phyloP scores from a whole-genome alignment of 2,113 vertebrate genomes.

The Pterocles burchelli region DNA sequence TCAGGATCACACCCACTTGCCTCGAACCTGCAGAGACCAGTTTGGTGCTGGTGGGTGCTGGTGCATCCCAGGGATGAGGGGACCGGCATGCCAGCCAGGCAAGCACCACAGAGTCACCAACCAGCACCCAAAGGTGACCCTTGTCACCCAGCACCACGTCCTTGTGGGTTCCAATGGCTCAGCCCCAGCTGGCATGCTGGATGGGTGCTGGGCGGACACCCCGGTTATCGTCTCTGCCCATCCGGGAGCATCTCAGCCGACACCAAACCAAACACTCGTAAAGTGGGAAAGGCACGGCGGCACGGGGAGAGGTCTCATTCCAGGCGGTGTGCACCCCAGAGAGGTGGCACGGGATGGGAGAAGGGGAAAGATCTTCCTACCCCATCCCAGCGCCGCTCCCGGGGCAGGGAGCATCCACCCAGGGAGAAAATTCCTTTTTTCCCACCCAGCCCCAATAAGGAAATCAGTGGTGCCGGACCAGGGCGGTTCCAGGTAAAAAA shows the following conservation, averaged over 20 bases:
- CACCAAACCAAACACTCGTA: fast-evolving
- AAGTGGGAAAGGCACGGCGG: not conserved
- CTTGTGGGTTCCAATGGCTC: not conserved
- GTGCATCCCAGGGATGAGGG: not conserved
- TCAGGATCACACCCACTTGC: fast-evolving
- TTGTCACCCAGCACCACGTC: not conserved
- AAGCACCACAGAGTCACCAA: not conserved
- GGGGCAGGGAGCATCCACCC: fast-evolving
- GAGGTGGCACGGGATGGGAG: fast-evolving
- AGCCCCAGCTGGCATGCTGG: not conserved
- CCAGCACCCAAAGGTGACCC: not conserved
- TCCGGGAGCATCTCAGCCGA: fast-evolving
- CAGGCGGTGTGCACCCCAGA: fast-evolving
- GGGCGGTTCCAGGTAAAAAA: fast-evolving
- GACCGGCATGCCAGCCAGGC: not conserved
- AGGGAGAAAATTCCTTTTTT: not conserved
- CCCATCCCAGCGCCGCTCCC: fast-evolving
- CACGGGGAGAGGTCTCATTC: fast-evolving
- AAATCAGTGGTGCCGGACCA: fast-evolving
- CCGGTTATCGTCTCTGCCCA: not conserved
- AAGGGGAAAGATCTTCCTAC: not conserved
- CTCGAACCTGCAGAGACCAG: fast-evolving
- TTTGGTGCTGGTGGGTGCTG: not conserved
- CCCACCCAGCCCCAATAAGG: fast-evolving
- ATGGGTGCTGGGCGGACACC: not conserved